Evolutionary conservation across 2,113 vertebrate genomes (phyloP).

Genomic region (Corythoichthys intestinalis): DNA sequence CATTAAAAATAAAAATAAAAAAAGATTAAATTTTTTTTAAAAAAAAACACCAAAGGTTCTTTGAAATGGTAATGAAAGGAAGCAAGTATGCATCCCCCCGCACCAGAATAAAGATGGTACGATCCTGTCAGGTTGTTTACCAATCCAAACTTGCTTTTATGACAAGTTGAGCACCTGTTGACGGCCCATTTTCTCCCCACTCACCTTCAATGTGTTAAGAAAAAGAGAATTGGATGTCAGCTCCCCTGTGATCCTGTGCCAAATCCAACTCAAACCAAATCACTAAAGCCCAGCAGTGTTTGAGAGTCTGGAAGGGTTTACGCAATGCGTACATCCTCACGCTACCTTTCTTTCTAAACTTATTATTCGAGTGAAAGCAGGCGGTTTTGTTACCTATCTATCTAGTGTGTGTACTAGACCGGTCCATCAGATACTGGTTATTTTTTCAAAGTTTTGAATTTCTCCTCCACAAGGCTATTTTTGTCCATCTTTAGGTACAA

Average conservation of each 20-base stretch:
- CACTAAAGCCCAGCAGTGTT: conserved; percentile 70
- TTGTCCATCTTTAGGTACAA: too few species aligned
- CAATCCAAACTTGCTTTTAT: conserved; percentile 63
- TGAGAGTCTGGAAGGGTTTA: conserved; percentile 66
- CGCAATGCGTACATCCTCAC: conserved; percentile 39
- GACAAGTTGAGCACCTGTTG: conserved; percentile 58
- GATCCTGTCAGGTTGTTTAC: background rate
- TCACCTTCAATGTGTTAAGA: conserved; percentile 58
- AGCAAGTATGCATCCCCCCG: background rate
- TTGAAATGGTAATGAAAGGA: background rate
- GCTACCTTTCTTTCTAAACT: conserved; percentile 45
- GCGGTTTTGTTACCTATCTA: too few species aligned
- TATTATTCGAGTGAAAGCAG: conserved; percentile 23
- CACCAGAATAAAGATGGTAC: background rate
- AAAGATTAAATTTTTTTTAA: too few species aligned
- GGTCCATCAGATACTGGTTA: too few species aligned
- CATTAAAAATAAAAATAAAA: too few species aligned
- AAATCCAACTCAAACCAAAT: conserved; percentile 76
- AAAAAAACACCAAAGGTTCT: conserved; percentile 5
- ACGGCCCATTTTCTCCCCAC: conserved; percentile 61
- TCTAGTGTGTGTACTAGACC: too few species aligned
- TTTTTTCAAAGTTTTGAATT: too few species aligned
- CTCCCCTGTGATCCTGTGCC: conserved; percentile 62
- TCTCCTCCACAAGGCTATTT: too few species aligned
- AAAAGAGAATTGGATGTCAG: conserved; percentile 68